Percentiles rank a stretch among this genome's conserved stretches.
Conservation (phyloP, 2,797 vertebrate genomes). For the Macrochelys suwanniensis region DNA sequence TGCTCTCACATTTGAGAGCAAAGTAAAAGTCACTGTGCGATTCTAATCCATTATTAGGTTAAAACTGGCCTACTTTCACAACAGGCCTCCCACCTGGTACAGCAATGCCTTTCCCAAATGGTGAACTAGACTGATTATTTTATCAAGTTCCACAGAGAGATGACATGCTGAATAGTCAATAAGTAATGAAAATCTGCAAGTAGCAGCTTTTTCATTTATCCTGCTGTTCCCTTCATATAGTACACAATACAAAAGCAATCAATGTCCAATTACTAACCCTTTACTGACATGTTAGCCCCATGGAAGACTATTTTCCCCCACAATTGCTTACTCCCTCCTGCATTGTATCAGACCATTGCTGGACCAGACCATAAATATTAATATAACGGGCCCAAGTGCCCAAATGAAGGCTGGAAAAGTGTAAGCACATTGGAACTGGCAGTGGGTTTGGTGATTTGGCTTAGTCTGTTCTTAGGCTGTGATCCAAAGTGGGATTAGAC, state of each 20-base stretch:
- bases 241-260: not conserved
- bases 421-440: not conserved
- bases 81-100: not conserved
- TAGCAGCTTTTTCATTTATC: not conserved
- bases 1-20: not conserved
- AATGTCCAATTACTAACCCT: not conserved
- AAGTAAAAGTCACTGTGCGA: not conserved
- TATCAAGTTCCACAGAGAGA: not conserved
- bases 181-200: not conserved
- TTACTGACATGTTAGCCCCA: not conserved
- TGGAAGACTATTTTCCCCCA: not conserved
- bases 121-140: not conserved
- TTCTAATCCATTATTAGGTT: not conserved
- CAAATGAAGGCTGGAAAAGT: not conserved
- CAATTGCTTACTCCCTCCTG: not conserved
- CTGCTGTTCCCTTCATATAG: not conserved
- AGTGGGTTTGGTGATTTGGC: not conserved
- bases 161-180: not conserved
- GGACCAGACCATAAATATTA: not conserved
- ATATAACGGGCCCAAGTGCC: not conserved
- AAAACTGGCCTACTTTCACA: not conserved
- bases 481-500: slow-evolving; percentile 31
- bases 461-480: slow-evolving; percentile 29
- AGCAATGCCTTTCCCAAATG: not conserved
- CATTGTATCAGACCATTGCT: not conserved